A percentile compares a stretch with the other conserved stretches of the same genome.
Conservation (phyloP, 2,797 vertebrate species). For the Lithobates sylvaticus region DNA sequence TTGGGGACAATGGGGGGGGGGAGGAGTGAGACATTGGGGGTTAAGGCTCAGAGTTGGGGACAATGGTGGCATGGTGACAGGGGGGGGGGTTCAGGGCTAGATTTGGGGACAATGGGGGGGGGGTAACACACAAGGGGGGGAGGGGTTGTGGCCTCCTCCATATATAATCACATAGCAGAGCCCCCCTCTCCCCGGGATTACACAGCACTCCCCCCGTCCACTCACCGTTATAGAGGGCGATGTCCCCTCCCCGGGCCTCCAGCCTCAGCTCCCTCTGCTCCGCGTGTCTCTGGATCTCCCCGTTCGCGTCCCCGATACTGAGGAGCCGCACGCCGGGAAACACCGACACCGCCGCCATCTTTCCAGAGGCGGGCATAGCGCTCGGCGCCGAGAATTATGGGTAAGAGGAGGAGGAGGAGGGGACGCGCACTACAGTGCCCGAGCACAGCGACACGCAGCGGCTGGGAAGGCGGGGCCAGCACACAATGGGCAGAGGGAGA, state of each 20-base stretch:
- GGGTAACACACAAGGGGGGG: no score
- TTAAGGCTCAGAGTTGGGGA: no score
- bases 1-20: no score
- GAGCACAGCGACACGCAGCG: constrained; percentile 40
- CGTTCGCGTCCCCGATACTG: constrained; percentile 95
- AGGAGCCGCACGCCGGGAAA: constrained; percentile 95
- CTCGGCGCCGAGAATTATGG: constrained; percentile 62
- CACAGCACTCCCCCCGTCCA: background rate
- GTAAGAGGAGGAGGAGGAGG: constrained; percentile 61
- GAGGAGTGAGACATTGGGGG: no score
- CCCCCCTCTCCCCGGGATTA: no score
- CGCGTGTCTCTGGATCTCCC: constrained; percentile 95
- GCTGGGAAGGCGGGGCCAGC: background rate
- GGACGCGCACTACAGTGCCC: background rate
- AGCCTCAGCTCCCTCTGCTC: constrained; percentile 93
- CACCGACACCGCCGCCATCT: constrained; percentile 93
- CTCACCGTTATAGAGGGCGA: constrained; percentile 90
- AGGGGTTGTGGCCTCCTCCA: no score
- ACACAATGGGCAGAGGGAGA: no score
- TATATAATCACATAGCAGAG: background rate
- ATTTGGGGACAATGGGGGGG: no score
- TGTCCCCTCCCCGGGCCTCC: constrained; percentile 88
- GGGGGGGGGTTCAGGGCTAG: no score
- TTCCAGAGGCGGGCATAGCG: constrained; percentile 68
- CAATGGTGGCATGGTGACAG: no score